Evolutionary conservation across 2,888 invertebrate genomes (phyloP).

Genomic region (Habrosyne pyritoides): DNA sequence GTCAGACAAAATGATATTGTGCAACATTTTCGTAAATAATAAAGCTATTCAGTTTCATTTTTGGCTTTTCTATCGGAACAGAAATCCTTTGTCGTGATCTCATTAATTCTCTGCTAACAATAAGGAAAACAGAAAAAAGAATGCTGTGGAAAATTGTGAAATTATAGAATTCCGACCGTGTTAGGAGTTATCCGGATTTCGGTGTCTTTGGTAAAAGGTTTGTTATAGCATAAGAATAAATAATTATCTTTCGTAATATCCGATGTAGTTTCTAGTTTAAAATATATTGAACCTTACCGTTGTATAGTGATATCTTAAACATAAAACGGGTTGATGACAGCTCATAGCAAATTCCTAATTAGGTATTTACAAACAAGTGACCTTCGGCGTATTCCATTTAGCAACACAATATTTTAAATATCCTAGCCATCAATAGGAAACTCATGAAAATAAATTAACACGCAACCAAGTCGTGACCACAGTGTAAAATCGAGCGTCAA

Average conservation of each 20-base stretch:
- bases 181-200: not conserved
- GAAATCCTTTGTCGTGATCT: not conserved
- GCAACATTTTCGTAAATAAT: conserved; percentile 9
- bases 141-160: not conserved
- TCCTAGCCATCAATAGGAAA: not conserved
- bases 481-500: conserved; percentile 58
- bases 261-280: not conserved
- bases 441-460: conserved; percentile 18
- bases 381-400: not conserved
- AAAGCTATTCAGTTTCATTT: not conserved
- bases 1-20: conserved; percentile 22
- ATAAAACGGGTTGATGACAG: too few species aligned
- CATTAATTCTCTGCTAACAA: not conserved
- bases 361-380: too few species aligned
- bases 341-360: too few species aligned
- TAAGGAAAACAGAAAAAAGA: not conserved
- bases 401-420: not conserved
- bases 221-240: not conserved
- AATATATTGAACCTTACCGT: too few species aligned
- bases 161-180: not conserved
- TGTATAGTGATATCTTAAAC: too few species aligned
- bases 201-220: not conserved
- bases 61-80: not conserved
- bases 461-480: conserved; percentile 32
- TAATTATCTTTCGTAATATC: not conserved